These are phyloP conservation scores for Lepus oiostolus DNA, from an alignment of 2,797 vertebrate species.

Conservation along the genomic window DNA sequence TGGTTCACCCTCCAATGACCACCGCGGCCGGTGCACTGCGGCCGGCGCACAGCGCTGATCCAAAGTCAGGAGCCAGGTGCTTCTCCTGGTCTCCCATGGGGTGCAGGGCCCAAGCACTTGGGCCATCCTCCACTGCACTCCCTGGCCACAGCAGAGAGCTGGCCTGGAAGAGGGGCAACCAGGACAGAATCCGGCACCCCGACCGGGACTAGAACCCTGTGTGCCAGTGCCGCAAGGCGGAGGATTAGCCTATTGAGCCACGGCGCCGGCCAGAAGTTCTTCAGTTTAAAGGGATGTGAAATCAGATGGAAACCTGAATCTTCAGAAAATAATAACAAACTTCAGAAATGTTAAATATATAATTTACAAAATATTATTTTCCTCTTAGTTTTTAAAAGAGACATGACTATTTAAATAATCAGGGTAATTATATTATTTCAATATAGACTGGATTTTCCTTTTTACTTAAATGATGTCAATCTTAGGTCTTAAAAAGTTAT, in stretches of 20 bases:
- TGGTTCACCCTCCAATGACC: too few species aligned
- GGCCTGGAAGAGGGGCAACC: too few species aligned
- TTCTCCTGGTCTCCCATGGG: too few species aligned
- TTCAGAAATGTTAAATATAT: not conserved
- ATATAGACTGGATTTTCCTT: conserved; percentile 37
- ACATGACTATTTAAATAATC: not conserved
- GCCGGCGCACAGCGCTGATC: too few species aligned
- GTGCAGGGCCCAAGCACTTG: too few species aligned
- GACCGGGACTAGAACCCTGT: too few species aligned
- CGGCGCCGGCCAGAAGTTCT: not conserved
- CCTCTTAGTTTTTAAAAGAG: conserved; percentile 23
- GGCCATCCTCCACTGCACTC: too few species aligned
- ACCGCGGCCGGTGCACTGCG: rapidly evolving
- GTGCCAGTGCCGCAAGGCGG: too few species aligned
- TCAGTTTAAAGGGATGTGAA: not conserved
- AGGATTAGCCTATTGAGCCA: too few species aligned
- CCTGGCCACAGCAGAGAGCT: too few species aligned
- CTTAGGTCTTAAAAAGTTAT: conserved; percentile 55
- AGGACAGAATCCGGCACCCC: too few species aligned
- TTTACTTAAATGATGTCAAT: conserved; percentile 7
- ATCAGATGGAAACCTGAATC: not conserved
- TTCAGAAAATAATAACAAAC: not conserved
- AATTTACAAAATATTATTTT: not conserved
- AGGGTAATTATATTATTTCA: not conserved
- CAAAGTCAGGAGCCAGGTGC: too few species aligned